Evolutionary conservation across 92 coral and sea anemone genomes (phyloP).

Genomic region (Plumapathes pennacea): DNA sequence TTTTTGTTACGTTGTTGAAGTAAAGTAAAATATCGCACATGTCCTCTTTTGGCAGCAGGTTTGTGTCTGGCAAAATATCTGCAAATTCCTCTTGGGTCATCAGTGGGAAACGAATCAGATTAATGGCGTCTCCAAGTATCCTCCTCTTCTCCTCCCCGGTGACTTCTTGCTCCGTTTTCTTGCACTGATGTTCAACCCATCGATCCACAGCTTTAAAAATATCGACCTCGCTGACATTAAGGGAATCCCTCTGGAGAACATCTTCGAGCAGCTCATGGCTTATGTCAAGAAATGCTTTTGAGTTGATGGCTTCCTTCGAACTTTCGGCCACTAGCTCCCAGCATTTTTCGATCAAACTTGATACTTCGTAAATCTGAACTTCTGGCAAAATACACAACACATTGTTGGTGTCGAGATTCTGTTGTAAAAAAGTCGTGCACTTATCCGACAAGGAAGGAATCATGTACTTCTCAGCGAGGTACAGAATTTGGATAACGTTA

Average conservation of each 20-base stretch:
- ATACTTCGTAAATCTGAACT: slow-evolving; percentile 10
- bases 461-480: slow-evolving; percentile 30
- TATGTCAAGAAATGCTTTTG: slow-evolving; percentile 9
- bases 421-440: slow-evolving; percentile 4
- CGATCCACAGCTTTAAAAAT: slow-evolving; percentile 27
- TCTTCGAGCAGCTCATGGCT: background rate
- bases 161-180: background rate
- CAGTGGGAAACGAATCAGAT: slow-evolving; percentile 39
- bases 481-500: slow-evolving; percentile 10
- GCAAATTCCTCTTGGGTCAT: slow-evolving; percentile 50
- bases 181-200: slow-evolving; percentile 26
- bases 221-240: slow-evolving; percentile 1
- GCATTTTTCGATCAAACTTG: slow-evolving; percentile 7
- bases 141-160: slow-evolving; percentile 14
- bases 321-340: slow-evolving; percentile 14
- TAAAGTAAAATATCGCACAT: background rate
- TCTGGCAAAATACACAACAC: slow-evolving; percentile 12
- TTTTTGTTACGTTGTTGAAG: background rate
- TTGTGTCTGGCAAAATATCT: background rate
- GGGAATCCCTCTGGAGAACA: background rate
- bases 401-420: slow-evolving; percentile 6
- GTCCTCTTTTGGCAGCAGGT: background rate
- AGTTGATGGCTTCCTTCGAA: slow-evolving; percentile 1
- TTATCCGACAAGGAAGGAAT: slow-evolving; percentile 7
- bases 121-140: slow-evolving; percentile 41